Conservation (phyloP, 2,888 invertebrate species). For the Xanthorhoe designata region DNA sequence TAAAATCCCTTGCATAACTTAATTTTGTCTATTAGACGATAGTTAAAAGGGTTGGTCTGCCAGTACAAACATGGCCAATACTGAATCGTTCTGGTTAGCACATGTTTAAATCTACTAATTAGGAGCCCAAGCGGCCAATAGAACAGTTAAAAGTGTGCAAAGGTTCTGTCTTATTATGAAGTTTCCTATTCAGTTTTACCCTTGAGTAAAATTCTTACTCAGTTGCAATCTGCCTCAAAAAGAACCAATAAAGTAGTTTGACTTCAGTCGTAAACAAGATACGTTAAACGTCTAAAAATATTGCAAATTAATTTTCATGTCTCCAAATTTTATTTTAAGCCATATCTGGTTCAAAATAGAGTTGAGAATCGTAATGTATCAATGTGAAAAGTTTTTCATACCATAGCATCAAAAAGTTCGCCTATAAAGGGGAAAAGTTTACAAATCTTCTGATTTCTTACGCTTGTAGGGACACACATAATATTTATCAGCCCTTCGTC, state of each 20-base stretch:
- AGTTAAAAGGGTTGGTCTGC: no score
- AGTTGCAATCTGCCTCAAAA: slow-evolving; percentile 61
- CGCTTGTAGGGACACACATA: slow-evolving; percentile 81
- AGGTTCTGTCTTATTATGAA: neutral
- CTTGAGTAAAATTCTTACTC: slow-evolving; percentile 50
- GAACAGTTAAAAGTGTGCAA: no score
- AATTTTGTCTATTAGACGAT: no score
- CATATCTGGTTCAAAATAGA: slow-evolving; percentile 46
- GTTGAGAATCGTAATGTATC: slow-evolving; percentile 46
- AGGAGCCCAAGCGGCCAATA: no score
- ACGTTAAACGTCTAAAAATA: slow-evolving; percentile 75
- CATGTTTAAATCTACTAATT: no score
- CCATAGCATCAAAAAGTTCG: slow-evolving; percentile 76
- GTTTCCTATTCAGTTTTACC: neutral
- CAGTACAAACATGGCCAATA: no score
- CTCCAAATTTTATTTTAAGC: slow-evolving; percentile 43
- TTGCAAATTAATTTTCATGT: slow-evolving; percentile 70
- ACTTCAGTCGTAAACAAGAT: slow-evolving; percentile 71
- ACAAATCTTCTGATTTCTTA: slow-evolving; percentile 84
- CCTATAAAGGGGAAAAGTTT: slow-evolving; percentile 84
- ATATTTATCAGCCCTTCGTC: slow-evolving; percentile 84
- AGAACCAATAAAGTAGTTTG: slow-evolving; percentile 70
- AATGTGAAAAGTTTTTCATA: slow-evolving; percentile 75
- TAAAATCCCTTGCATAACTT: no score
- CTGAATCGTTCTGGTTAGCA: no score